A percentile compares a stretch with the other conserved stretches of the same genome.
Conservation (phyloP, 2,888 invertebrate species). For the Hipparchia semele region DNA sequence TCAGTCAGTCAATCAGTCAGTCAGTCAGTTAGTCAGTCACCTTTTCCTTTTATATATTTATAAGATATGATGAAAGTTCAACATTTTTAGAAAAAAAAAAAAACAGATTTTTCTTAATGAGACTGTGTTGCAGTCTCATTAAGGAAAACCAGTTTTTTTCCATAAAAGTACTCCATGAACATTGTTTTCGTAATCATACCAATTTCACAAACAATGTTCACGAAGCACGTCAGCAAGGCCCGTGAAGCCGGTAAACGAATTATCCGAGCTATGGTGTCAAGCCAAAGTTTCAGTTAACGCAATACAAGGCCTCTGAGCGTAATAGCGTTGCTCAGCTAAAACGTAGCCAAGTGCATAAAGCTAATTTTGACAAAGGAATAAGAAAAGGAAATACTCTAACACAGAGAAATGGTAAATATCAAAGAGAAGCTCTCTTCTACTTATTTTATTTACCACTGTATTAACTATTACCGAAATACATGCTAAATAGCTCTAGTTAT, state of each 20-base stretch:
- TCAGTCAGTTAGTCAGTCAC: too few relatives aligned
- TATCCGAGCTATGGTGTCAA: slow-evolving; percentile 19
- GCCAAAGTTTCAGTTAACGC: slow-evolving; percentile 27
- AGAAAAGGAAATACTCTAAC: background rate
- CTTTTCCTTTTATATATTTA: too few relatives aligned
- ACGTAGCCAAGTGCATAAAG: background rate
- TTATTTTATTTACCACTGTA: too few relatives aligned
- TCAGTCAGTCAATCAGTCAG: too few relatives aligned
- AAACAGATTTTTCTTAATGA: too few relatives aligned
- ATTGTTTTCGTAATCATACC: background rate
- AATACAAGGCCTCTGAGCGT: slow-evolving; percentile 13
- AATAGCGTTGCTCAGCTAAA: slow-evolving; percentile 14
- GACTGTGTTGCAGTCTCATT: too few relatives aligned
- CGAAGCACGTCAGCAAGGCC: background rate
- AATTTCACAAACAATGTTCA: background rate
- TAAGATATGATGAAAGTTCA: too few relatives aligned
- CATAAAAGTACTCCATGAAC: background rate
- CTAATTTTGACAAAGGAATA: background rate
- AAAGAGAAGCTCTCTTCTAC: background rate
- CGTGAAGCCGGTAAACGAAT: slow-evolving; percentile 18
- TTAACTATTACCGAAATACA: too few relatives aligned
- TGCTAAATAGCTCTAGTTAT: too few relatives aligned
- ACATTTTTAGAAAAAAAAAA: too few relatives aligned
- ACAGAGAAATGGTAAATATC: background rate
- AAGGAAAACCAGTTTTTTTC: too few relatives aligned